Percentiles rank a stretch among this genome's conserved stretches.
Conservation (phyloP, 35 echinoderm and acorn worm species). For the Acanthaster planci region DNA sequence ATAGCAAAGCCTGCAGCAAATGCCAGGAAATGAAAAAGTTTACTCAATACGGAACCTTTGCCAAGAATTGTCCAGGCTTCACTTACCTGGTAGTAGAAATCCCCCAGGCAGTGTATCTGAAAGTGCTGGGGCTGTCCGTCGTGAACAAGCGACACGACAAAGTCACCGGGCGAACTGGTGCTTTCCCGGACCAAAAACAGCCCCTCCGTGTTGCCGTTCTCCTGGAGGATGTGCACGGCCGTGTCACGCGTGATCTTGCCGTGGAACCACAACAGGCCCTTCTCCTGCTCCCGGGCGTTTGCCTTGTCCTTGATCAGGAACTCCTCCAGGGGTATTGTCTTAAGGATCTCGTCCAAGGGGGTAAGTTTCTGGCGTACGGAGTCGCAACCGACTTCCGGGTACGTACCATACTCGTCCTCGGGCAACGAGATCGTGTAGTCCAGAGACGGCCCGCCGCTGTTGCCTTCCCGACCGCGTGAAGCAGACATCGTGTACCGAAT, state of each 20-base stretch:
- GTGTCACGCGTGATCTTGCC: slow-evolving; percentile 90
- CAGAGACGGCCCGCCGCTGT: not conserved
- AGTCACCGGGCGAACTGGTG: slow-evolving; percentile 79
- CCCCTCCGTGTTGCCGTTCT: slow-evolving; percentile 67
- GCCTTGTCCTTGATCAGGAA: slow-evolving; percentile 71
- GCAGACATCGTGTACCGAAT: not conserved
- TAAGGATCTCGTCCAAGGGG: slow-evolving; percentile 44
- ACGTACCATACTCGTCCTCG: slow-evolving; percentile 47
- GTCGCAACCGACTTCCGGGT: slow-evolving; percentile 57
- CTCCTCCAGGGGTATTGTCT: slow-evolving; percentile 55
- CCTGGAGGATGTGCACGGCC: slow-evolving; percentile 74
- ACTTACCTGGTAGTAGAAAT: slow-evolving; percentile 68
- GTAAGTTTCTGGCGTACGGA: slow-evolving; percentile 22
- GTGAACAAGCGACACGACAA: slow-evolving; percentile 92
- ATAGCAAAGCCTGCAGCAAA: no score
- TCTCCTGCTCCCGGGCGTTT: slow-evolving; percentile 73
- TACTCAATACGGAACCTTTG: no score
- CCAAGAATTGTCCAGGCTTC: no score
- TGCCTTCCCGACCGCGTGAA: not conserved
- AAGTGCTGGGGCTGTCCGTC: slow-evolving; percentile 78
- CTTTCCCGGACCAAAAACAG: slow-evolving; percentile 84
- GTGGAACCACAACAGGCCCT: slow-evolving; percentile 86
- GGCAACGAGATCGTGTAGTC: not conserved
- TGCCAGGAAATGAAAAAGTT: no score
- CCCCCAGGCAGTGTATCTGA: slow-evolving; percentile 88